Evolutionary conservation across 2,113 vertebrate genomes (phyloP).

Genomic region (Callipepla californica): DNA sequence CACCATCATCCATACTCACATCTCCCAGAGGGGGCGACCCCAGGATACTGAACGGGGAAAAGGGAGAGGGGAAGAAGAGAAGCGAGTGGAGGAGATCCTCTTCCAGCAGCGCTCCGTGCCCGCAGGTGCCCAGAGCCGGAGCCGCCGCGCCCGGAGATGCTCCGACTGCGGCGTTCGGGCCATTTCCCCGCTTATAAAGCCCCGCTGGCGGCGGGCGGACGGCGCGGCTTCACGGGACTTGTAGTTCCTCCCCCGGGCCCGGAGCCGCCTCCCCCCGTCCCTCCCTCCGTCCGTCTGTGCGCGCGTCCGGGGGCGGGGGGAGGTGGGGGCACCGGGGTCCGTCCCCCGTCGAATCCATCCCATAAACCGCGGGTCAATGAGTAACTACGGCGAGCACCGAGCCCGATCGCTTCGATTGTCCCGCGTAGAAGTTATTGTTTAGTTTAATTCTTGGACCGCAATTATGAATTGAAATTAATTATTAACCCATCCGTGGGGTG

Average conservation of each 20-base stretch:
- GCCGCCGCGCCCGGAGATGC: neutral
- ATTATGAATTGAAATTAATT: conserved; percentile 65
- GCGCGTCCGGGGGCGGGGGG: too few species aligned
- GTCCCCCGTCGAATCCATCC: neutral
- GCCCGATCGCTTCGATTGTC: neutral
- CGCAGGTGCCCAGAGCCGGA: neutral
- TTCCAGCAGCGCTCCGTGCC: neutral
- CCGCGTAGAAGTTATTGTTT: neutral
- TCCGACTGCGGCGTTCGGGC: neutral
- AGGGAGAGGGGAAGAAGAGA: too few species aligned
- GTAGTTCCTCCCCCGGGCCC: conserved; percentile 50
- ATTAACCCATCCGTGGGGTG: conserved; percentile 23
- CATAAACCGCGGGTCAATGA: neutral
- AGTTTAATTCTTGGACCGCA: conserved; percentile 64
- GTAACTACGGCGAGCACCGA: neutral
- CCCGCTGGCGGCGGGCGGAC: conserved; percentile 16
- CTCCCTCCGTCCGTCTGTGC: neutral
- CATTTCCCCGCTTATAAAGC: conserved; percentile 36
- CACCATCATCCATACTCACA: too few species aligned
- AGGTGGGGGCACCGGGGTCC: neutral
- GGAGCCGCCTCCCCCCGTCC: neutral
- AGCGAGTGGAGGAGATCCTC: neutral
- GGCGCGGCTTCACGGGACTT: conserved; percentile 55
- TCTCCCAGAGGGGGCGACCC: too few species aligned
- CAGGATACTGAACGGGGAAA: too few species aligned